These are phyloP conservation scores for Ciconia boyciana DNA, from an alignment of 2,113 vertebrate genomes.

Conservation along the genomic window DNA sequence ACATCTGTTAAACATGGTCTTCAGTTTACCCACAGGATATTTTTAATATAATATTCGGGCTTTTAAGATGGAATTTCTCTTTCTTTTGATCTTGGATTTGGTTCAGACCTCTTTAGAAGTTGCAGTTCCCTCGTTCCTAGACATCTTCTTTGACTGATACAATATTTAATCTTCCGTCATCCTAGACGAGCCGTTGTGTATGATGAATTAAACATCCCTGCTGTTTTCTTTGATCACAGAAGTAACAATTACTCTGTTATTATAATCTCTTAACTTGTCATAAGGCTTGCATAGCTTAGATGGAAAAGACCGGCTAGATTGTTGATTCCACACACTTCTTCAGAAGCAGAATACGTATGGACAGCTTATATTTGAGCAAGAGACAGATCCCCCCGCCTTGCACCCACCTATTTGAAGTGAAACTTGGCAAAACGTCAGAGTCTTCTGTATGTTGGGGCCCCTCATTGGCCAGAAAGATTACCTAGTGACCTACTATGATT, in stretches of 20 bases:
- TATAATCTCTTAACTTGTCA: neutral
- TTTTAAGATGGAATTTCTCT: neutral
- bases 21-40: neutral
- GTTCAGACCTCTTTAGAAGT: constrained; percentile 1
- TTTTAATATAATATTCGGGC: neutral
- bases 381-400: rapidly evolving
- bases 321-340: neutral
- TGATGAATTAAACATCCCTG: constrained; percentile 11
- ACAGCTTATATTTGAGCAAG: neutral
- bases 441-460: neutral
- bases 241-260: constrained; percentile 16
- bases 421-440: neutral
- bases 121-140: neutral
- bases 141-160: neutral
- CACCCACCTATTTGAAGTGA: neutral
- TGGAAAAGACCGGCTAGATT: neutral
- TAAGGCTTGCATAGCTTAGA: neutral
- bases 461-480: neutral
- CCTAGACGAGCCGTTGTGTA: neutral
- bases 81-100: constrained; percentile 47
- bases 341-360: neutral
- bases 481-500: neutral
- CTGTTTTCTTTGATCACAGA: constrained; percentile 43
- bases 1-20: neutral
- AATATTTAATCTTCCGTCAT: neutral